Evolutionary conservation across 1,140 invertebrate genomes (phyloP).

Genomic region (Fopius arisanus): DNA sequence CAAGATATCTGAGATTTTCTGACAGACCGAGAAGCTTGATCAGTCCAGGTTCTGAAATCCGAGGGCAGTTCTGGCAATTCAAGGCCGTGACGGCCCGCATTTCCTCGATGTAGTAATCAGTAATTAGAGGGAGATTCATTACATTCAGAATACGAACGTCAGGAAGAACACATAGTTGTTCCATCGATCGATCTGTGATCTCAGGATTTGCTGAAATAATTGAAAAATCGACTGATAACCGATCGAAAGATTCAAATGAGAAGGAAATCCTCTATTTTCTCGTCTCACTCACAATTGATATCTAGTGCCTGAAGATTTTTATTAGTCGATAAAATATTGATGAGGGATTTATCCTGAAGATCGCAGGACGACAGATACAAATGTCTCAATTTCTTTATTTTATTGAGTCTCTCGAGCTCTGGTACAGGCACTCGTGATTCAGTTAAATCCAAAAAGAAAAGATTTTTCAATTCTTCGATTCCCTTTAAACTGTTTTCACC

Average conservation of each 20-base stretch:
- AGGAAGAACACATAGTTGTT: background rate
- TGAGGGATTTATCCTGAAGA: background rate
- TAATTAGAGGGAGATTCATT: background rate
- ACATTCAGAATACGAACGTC: background rate
- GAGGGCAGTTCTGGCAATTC: background rate
- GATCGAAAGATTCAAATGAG: no score
- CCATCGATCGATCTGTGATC: background rate
- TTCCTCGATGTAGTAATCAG: background rate
- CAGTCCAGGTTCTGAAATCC: background rate
- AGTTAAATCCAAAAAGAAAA: background rate
- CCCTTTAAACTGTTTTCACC: background rate
- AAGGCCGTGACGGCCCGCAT: background rate
- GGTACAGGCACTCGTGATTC: background rate
- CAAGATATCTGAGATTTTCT: background rate
- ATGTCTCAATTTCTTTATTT: background rate
- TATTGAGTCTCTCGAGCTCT: background rate
- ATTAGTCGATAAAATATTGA: background rate
- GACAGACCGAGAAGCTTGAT: background rate
- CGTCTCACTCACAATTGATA: background rate
- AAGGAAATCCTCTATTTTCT: background rate
- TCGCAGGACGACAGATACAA: background rate
- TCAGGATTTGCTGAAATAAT: background rate
- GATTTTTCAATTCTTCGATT: background rate
- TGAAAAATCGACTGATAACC: no score
- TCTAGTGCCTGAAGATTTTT: background rate